Percentiles rank a stretch among this genome's conserved stretches.
These are phyloP conservation scores for Caenorhabditis macrosperma DNA, from an alignment of 2,888 invertebrate species.

Conservation along the genomic window DNA sequence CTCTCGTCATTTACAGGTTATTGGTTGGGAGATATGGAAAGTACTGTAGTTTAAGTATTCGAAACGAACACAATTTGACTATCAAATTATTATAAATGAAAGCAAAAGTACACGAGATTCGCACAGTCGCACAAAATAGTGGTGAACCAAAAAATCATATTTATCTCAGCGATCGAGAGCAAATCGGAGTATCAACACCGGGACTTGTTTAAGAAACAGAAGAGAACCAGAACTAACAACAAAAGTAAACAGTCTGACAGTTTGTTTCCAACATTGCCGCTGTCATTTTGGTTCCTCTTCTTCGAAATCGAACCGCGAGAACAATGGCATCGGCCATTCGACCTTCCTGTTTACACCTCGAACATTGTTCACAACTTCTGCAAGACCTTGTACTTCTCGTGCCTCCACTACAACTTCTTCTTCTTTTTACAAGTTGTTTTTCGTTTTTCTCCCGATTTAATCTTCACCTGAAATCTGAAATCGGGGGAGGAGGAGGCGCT, in stretches of 20 bases:
- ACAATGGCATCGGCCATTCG: constrained; percentile 38
- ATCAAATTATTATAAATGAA: too few relatives aligned
- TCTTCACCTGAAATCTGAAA: constrained; percentile 14
- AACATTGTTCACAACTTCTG: constrained; percentile 38
- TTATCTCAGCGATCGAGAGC: too few relatives aligned
- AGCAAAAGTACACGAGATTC: too few relatives aligned
- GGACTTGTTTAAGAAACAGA: neutral
- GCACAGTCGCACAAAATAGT: too few relatives aligned
- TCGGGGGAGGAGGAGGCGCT: neutral
- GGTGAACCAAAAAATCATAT: too few relatives aligned
- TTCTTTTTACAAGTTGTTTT: constrained; percentile 1
- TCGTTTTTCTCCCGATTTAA: neutral
- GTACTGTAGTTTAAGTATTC: too few relatives aligned
- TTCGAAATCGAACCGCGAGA: neutral
- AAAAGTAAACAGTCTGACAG: neutral
- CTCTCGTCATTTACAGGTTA: too few relatives aligned
- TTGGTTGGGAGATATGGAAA: too few relatives aligned
- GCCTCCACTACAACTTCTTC: neutral
- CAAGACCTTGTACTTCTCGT: constrained; percentile 9
- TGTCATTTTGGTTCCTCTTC: constrained; percentile 8
- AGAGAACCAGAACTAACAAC: neutral
- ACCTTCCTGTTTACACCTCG: constrained; percentile 25
- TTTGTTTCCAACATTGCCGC: neutral
- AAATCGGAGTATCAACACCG: neutral
- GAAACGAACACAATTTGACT: too few relatives aligned